Conservation (phyloP, 2,888 invertebrate species). For the Dusona sp. region DNA sequence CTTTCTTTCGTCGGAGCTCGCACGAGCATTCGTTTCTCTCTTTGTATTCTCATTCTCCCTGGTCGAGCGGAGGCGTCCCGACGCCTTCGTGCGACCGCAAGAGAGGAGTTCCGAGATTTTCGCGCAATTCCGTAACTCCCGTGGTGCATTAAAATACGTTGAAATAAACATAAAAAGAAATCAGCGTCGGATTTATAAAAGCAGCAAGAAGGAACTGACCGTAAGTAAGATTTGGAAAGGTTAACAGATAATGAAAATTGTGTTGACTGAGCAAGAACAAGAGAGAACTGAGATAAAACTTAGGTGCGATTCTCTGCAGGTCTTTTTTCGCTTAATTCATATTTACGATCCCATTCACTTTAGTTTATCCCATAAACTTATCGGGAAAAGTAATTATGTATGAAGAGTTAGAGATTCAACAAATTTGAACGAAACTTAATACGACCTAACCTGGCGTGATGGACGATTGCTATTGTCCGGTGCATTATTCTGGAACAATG, state of each 20-base stretch:
- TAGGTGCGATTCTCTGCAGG: constrained; percentile 7
- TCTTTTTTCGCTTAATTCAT: constrained; percentile 4
- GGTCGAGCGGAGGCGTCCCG: not conserved
- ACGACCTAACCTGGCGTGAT: constrained; percentile 2
- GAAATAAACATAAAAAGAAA: constrained; percentile 22
- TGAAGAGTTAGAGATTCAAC: not conserved
- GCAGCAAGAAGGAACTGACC: not conserved
- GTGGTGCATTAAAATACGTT: constrained; percentile 47
- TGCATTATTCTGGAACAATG: constrained; percentile 19
- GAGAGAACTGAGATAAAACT: not conserved
- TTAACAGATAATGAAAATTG: constrained; percentile 50
- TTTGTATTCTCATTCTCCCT: constrained; percentile 22
- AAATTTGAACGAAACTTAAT: not conserved
- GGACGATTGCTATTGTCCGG: constrained; percentile 29
- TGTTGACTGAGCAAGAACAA: constrained; percentile 4
- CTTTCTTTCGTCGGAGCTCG: not conserved
- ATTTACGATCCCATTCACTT: constrained; percentile 10
- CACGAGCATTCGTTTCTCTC: constrained; percentile 21
- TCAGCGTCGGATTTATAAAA: not conserved
- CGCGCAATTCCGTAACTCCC: constrained; percentile 35
- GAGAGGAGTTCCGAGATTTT: constrained; percentile 37
- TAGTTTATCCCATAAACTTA: not conserved
- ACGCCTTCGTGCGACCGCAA: constrained; percentile 39
- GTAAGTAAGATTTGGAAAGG: constrained; percentile 25
- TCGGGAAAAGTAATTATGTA: not conserved